Conservation (phyloP, 2,797 vertebrate species). For the Dromococcyx pavoninus region DNA sequence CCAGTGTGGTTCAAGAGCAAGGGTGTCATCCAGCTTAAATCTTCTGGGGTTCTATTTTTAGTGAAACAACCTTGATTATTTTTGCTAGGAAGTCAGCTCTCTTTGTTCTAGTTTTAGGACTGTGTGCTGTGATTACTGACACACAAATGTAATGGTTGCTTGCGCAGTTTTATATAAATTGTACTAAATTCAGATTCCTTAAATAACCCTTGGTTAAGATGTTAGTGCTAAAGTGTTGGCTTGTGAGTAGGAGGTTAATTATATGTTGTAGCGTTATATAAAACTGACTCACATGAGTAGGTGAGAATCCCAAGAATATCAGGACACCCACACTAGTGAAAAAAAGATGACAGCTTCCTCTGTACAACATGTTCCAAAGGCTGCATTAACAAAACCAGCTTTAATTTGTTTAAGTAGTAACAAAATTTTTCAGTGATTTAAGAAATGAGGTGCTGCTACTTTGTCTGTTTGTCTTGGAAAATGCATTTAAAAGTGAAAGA, state of each 20-base stretch:
- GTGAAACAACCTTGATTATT: slow-evolving; percentile 34
- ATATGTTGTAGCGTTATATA: slow-evolving; percentile 78
- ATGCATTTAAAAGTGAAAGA: not conserved
- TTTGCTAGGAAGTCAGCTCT: slow-evolving; percentile 9
- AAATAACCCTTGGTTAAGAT: slow-evolving; percentile 76
- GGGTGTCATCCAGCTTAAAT: not conserved
- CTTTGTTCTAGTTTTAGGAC: slow-evolving; percentile 51
- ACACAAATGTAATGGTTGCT: slow-evolving; percentile 71
- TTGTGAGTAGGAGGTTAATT: slow-evolving; percentile 81
- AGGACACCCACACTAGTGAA: slow-evolving; percentile 73
- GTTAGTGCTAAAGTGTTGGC: slow-evolving; percentile 75
- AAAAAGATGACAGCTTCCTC: slow-evolving; percentile 66
- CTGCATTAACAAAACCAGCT: slow-evolving; percentile 69
- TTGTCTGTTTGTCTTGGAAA: slow-evolving; percentile 8
- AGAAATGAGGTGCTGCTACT: slow-evolving; percentile 9
- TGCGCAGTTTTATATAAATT: slow-evolving; percentile 74
- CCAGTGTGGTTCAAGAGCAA: not conserved
- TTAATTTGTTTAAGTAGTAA: slow-evolving; percentile 64
- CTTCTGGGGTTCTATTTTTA: slow-evolving; percentile 35
- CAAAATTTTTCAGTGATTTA: slow-evolving; percentile 32
- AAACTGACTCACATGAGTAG: slow-evolving; percentile 82
- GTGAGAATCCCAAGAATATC: slow-evolving; percentile 79
- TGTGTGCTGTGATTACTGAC: slow-evolving; percentile 67
- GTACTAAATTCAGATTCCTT: slow-evolving; percentile 72
- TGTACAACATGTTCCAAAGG: slow-evolving; percentile 69